These are phyloP conservation scores for Pandemis cinnamomeana DNA, from an alignment of 2,888 invertebrate species.

Conservation along the genomic window DNA sequence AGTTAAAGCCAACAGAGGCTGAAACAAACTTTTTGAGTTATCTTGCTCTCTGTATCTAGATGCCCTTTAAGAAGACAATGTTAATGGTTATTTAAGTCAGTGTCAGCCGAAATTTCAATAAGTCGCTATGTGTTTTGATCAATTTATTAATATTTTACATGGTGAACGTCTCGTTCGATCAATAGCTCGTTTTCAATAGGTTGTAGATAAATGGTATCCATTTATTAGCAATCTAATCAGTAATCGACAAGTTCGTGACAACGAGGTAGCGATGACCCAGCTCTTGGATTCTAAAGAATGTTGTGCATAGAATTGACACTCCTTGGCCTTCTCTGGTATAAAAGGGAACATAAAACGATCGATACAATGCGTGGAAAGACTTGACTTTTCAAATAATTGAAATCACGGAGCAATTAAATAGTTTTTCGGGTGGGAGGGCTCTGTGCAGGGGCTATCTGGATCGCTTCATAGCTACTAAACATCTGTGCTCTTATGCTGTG, in stretches of 20 bases:
- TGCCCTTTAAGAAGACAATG: conserved; percentile 17
- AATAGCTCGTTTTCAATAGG: conserved; percentile 23
- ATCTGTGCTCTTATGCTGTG: too few species aligned
- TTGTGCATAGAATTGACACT: conserved; percentile 25
- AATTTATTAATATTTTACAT: conserved; percentile 14
- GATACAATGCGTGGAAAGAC: not conserved
- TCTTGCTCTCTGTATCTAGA: not conserved
- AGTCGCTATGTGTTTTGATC: not conserved
- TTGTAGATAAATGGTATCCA: conserved; percentile 8
- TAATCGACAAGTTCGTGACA: conserved; percentile 25
- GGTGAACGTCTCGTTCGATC: conserved; percentile 5
- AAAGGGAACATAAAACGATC: conserved; percentile 17
- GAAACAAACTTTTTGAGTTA: conserved; percentile 12
- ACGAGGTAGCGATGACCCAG: conserved; percentile 34
- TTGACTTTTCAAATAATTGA: not conserved
- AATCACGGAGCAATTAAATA: not conserved
- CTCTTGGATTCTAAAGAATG: conserved; percentile 33
- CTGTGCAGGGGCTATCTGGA: too few species aligned
- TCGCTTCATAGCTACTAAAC: too few species aligned
- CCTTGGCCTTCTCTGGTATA: conserved; percentile 37
- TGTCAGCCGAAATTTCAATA: conserved; percentile 1
- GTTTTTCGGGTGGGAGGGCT: too few species aligned
- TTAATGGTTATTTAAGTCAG: conserved; percentile 13
- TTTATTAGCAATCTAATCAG: conserved; percentile 22
- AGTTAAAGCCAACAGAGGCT: not conserved